Conservation (phyloP, 37 sponge, comb jelly and placozoan genomes). For the Halisarca cf. caerulea region DNA sequence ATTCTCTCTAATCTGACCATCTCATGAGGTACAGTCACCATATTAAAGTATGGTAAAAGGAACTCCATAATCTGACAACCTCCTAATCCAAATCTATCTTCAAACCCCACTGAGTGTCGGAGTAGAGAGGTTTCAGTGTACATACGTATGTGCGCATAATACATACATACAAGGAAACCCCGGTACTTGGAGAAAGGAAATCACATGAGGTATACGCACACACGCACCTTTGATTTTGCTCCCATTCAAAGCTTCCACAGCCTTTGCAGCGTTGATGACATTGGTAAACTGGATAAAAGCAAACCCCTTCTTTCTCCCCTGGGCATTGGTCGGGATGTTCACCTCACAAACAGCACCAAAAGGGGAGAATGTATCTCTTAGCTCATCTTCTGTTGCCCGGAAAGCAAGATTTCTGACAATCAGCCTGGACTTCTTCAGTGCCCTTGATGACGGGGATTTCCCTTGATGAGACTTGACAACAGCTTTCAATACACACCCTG, state of each 20-base stretch:
- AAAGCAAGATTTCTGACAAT: constrained; percentile 83
- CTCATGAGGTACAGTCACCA: no score
- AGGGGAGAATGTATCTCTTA: constrained; percentile 36
- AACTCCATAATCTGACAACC: no score
- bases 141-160: no score
- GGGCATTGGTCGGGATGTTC: constrained; percentile 71
- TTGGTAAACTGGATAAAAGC: constrained; percentile 82
- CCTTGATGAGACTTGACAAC: background rate
- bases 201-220: background rate
- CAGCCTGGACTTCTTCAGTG: constrained; percentile 68
- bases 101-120: no score
- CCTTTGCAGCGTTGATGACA: constrained; percentile 61
- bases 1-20: no score
- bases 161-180: no score
- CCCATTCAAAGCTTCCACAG: constrained; percentile 62
- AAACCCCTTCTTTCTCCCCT: constrained; percentile 49
- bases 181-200: background rate
- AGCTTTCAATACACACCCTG: background rate
- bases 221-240: constrained; percentile 51
- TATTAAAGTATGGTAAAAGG: no score
- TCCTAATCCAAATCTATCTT: no score
- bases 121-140: no score
- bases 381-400: constrained; percentile 55
- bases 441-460: constrained; percentile 23
- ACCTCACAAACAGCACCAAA: constrained; percentile 64